Conservation (phyloP, 2,113 vertebrate species). For the Amphilophus citrinellus region DNA sequence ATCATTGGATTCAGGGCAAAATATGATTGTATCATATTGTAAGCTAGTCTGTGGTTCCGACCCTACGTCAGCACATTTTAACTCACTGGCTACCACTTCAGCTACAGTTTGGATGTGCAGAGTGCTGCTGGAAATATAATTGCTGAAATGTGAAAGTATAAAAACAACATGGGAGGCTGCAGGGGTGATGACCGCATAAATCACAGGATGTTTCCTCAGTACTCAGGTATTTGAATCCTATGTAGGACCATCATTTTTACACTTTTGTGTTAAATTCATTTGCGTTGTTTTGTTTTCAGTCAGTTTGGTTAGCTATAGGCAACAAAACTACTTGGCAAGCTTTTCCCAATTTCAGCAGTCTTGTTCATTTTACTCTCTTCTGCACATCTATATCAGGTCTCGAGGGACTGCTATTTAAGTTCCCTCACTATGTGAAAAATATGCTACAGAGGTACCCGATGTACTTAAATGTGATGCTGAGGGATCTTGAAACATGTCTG, state of each 20-base stretch:
- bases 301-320: not conserved
- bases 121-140: not conserved
- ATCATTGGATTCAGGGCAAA: not conserved
- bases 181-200: not conserved
- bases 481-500: too few species aligned
- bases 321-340: not conserved
- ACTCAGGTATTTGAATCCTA: not conserved
- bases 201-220: not conserved
- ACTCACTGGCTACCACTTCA: not conserved
- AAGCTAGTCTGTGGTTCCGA: not conserved
- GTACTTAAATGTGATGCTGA: not conserved
- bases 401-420: not conserved
- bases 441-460: not conserved
- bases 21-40: not conserved
- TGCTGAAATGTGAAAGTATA: not conserved
- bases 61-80: not conserved
- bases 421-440: not conserved
- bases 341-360: not conserved
- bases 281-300: not conserved
- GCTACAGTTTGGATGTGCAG: not conserved
- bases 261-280: not conserved
- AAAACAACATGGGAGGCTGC: not conserved
- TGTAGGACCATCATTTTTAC: not conserved
- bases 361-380: not conserved
- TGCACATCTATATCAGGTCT: not conserved